Conservation (phyloP, 2,888 invertebrate genomes). For the Mesorhabditis belari region DNA sequence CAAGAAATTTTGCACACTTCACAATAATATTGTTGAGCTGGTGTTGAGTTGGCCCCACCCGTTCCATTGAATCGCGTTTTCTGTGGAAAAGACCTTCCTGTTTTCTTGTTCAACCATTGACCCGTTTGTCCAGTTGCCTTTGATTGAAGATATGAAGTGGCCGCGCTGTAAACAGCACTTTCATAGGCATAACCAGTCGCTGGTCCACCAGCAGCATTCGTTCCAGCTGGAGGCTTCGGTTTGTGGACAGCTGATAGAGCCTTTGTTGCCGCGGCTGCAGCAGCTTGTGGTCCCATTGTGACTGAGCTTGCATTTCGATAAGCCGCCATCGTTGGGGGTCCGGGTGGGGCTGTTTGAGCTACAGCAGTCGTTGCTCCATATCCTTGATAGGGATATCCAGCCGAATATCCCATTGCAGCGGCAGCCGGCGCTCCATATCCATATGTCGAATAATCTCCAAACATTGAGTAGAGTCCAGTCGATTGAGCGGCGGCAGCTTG, state of each 20-base stretch:
- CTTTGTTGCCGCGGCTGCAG: background rate
- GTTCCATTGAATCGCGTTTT: background rate
- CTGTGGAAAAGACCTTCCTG: background rate
- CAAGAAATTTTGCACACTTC: conserved; percentile 77
- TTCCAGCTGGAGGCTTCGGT: too few species aligned
- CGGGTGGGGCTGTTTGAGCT: too few species aligned
- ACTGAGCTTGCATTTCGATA: background rate
- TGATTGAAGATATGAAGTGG: conserved; percentile 86
- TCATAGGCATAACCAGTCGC: too few species aligned
- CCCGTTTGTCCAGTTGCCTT: conserved; percentile 55
- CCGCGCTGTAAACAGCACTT: conserved; percentile 88
- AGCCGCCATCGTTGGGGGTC: background rate
- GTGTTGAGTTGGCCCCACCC: background rate
- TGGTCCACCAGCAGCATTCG: too few species aligned
- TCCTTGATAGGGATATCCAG: too few species aligned
- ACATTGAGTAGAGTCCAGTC: background rate
- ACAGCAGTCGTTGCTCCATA: background rate
- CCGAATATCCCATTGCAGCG: too few species aligned
- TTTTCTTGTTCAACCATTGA: conserved; percentile 7
- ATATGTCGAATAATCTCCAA: background rate
- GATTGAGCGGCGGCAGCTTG: background rate
- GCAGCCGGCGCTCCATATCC: background rate
- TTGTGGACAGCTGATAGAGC: background rate
- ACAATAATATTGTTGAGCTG: conserved; percentile 74
- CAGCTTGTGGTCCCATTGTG: too few species aligned